These are phyloP conservation scores for Hyppa rectilinea DNA, from an alignment of 2,888 invertebrate species.

Conservation along the genomic window DNA sequence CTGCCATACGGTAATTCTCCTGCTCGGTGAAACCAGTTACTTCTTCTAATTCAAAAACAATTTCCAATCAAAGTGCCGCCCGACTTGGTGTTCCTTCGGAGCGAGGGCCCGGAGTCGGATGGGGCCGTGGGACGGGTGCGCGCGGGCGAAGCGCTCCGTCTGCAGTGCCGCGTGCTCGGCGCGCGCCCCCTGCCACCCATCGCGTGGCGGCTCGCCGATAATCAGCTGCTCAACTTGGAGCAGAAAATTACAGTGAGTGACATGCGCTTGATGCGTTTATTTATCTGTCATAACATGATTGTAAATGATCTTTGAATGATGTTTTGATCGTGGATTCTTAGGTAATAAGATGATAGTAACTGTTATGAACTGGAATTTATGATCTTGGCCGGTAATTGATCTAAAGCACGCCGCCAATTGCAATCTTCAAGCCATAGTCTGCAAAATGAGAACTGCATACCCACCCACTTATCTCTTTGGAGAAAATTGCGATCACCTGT, in stretches of 20 bases:
- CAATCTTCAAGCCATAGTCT: background rate
- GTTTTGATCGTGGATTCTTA: background rate
- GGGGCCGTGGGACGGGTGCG: slow-evolving; percentile 72
- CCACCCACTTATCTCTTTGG: background rate
- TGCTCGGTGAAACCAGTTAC: background rate
- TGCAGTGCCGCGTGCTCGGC: slow-evolving; percentile 86
- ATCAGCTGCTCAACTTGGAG: slow-evolving; percentile 76
- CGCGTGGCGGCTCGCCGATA: slow-evolving; percentile 79
- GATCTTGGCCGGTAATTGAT: background rate
- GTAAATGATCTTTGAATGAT: slow-evolving; percentile 1
- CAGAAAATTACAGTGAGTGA: slow-evolving; percentile 81
- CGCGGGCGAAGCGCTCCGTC: slow-evolving; percentile 74
- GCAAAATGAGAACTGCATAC: background rate
- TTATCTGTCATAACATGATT: slow-evolving; percentile 5
- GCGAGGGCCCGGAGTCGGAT: slow-evolving; percentile 63
- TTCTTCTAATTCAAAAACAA: slow-evolving; percentile 22
- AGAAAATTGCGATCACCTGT: background rate
- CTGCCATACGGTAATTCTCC: slow-evolving; percentile 12
- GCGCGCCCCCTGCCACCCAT: slow-evolving; percentile 82
- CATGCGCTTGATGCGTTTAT: slow-evolving; percentile 15
- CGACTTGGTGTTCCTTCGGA: slow-evolving; percentile 80
- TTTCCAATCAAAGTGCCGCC: slow-evolving; percentile 78
- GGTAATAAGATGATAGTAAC: background rate
- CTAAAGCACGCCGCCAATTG: background rate
- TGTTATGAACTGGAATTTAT: background rate